These are phyloP conservation scores for Torymus texanus DNA, from an alignment of 2,888 invertebrate species.

Conservation along the genomic window DNA sequence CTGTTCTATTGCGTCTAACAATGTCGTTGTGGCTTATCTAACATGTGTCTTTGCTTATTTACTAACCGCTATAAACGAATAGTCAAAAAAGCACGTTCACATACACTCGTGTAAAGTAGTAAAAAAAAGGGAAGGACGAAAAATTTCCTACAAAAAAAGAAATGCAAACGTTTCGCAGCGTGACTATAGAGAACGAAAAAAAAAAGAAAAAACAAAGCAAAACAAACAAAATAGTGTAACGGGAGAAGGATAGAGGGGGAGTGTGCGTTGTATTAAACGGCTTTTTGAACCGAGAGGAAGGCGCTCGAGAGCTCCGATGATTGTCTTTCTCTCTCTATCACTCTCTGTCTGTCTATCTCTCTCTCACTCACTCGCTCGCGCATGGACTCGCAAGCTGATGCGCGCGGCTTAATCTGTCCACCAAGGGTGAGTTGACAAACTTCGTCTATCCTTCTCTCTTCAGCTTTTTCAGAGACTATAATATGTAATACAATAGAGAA, in stretches of 20 bases:
- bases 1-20: no score
- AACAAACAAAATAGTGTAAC: constrained; percentile 45
- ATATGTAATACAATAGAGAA: no score
- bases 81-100: constrained; percentile 9
- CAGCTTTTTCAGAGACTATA: constrained; percentile 13
- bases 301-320: constrained; percentile 63
- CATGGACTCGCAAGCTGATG: constrained; percentile 41
- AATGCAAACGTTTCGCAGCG: constrained; percentile 53
- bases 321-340: constrained; percentile 26
- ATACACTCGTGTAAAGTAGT: constrained; percentile 6
- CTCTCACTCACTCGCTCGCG: constrained; percentile 47
- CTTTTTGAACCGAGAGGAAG: constrained; percentile 61
- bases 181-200: no score
- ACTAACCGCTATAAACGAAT: background rate
- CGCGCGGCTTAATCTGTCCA: constrained; percentile 23
- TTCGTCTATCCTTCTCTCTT: constrained; percentile 75
- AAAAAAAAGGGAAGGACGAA: constrained; percentile 45
- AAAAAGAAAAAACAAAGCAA: no score
- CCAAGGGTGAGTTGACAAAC: constrained; percentile 70
- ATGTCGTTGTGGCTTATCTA: background rate
- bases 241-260: constrained; percentile 74
- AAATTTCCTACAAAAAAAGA: constrained; percentile 20
- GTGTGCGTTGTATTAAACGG: constrained; percentile 61
- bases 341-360: no score
- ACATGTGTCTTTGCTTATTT: background rate